These are phyloP conservation scores for Diplazon laetatorius DNA, from an alignment of 2,888 invertebrate genomes.

Conservation along the genomic window DNA sequence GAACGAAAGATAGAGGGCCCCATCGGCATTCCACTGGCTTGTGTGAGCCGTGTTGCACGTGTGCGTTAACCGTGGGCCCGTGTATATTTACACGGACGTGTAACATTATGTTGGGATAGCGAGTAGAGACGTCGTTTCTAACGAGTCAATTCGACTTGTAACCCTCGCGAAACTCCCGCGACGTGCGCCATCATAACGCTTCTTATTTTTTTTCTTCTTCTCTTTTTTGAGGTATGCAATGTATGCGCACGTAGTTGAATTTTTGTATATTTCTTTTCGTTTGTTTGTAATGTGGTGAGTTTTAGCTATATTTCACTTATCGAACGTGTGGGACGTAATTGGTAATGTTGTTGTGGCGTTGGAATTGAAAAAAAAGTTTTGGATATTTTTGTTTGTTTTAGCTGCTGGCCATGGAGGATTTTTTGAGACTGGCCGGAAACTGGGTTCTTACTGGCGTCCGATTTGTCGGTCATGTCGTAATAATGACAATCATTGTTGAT, in stretches of 20 bases:
- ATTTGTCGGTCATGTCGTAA: too few relatives aligned
- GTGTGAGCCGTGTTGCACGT: too few relatives aligned
- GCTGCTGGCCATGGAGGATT: too few relatives aligned
- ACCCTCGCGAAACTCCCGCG: slow-evolving; percentile 42
- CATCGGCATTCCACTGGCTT: slow-evolving; percentile 53
- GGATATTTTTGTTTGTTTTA: too few relatives aligned
- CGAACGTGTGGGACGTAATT: neutral
- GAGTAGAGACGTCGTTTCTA: slow-evolving; percentile 59
- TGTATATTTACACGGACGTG: neutral
- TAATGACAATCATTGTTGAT: too few relatives aligned
- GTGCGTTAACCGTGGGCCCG: neutral
- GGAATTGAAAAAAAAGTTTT: too few relatives aligned
- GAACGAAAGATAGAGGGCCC: slow-evolving; percentile 56
- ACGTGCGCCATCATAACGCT: slow-evolving; percentile 39
- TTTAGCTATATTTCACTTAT: neutral
- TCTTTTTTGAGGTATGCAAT: slow-evolving; percentile 6
- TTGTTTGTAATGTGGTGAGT: slow-evolving; percentile 27
- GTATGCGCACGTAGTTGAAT: slow-evolving; percentile 23
- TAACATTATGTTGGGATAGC: slow-evolving; percentile 43
- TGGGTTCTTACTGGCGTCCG: too few relatives aligned
- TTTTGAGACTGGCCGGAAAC: too few relatives aligned
- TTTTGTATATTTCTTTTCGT: slow-evolving; percentile 11
- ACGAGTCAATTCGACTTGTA: slow-evolving; percentile 61
- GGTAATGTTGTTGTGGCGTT: too few relatives aligned
- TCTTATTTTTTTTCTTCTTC: too few relatives aligned